A percentile compares a stretch with the other conserved stretches of the same genome.
Conservation (phyloP, 2,888 invertebrate species). For the Schizotus pectinicornis region DNA sequence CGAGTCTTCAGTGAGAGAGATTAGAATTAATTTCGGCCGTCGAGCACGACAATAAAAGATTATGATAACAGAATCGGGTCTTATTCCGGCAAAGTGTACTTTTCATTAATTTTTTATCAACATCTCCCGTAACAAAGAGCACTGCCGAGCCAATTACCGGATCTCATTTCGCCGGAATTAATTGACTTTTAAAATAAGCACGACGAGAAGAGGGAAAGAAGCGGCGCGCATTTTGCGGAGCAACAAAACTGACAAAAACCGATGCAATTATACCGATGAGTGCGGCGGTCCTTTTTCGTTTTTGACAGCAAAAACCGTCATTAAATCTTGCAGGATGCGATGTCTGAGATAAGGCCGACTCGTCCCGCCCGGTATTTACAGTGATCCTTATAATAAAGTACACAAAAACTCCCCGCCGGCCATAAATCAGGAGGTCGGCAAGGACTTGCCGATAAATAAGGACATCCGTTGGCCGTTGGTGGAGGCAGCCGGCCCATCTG, state of each 20-base stretch:
- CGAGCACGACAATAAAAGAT: no score
- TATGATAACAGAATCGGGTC: no score
- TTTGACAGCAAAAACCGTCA: conserved; percentile 38
- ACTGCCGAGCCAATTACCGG: background rate
- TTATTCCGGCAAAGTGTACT: no score
- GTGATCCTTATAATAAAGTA: conserved; percentile 50
- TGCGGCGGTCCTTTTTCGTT: conserved; percentile 7
- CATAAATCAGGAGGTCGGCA: conserved; percentile 46
- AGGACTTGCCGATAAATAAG: conserved; percentile 52
- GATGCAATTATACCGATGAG: conserved; percentile 13
- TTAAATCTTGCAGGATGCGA: conserved; percentile 41
- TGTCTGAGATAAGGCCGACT: conserved; percentile 39
- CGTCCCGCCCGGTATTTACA: conserved; percentile 37
- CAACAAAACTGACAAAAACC: no score
- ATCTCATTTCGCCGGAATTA: background rate
- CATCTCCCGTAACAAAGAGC: conserved; percentile 2
- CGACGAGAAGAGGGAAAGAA: no score
- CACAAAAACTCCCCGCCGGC: conserved; percentile 44
- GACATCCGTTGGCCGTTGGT: conserved; percentile 40
- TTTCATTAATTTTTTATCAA: conserved; percentile 6
- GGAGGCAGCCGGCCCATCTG: conserved; percentile 41
- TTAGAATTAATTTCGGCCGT: no score
- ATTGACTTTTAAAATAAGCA: no score
- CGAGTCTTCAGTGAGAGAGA: no score
- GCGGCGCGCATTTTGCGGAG: no score